These are phyloP conservation scores for Eupithecia centaureata DNA, from an alignment of 2,888 invertebrate species.

Conservation along the genomic window DNA sequence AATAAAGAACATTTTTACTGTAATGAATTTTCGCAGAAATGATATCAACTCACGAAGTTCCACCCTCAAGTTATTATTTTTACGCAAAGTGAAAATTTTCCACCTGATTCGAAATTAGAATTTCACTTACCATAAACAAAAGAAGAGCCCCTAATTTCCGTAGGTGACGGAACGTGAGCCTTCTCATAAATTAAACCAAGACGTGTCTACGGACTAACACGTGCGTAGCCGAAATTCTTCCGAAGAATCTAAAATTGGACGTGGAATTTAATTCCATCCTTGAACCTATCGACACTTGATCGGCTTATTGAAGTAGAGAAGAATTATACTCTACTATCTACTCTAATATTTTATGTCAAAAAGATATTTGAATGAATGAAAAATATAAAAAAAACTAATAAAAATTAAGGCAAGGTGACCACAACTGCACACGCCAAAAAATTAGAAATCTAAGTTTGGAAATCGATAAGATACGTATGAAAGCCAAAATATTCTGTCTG, in stretches of 20 bases:
- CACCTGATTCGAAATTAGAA: conserved; percentile 19
- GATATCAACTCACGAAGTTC: background rate
- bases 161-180: conserved; percentile 26
- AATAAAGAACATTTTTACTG: background rate
- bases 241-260: conserved; percentile 22
- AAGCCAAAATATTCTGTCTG: too few species aligned
- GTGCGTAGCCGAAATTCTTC: conserved; percentile 38
- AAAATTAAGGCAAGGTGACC: background rate
- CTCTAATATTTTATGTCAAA: too few species aligned
- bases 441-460: too few species aligned
- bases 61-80: background rate
- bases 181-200: conserved; percentile 34
- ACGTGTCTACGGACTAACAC: conserved; percentile 31
- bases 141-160: conserved; percentile 30
- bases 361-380: background rate
- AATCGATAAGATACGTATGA: too few species aligned
- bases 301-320: background rate
- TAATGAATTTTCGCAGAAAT: background rate
- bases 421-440: too few species aligned
- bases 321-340: too few species aligned
- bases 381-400: background rate
- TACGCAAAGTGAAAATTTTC: background rate
- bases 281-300: background rate
- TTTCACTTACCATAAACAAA: conserved; percentile 29
- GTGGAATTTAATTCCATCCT: background rate